phyloP scores from a whole-genome alignment of 2,888 invertebrate genomes.

The Scaptomyza tumidula region DNA sequence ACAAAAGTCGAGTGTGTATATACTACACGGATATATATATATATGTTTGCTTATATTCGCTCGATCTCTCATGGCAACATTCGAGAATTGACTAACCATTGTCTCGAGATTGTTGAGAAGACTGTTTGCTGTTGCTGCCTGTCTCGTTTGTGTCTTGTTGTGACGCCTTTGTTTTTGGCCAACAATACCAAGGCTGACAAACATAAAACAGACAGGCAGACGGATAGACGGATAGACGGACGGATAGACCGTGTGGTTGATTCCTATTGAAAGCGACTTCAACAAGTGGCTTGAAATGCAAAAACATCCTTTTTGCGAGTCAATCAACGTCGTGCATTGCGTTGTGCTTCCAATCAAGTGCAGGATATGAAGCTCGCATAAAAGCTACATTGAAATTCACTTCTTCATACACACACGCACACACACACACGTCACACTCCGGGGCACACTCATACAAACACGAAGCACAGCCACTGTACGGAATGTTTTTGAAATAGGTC shows the following conservation, averaged over 20 bases:
- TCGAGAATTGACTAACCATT: conserved; percentile 26
- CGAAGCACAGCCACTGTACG: conserved; percentile 7
- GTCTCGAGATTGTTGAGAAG: conserved; percentile 14
- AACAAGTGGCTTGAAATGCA: conserved; percentile 47
- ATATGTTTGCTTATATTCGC: not conserved
- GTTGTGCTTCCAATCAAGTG: conserved; percentile 50
- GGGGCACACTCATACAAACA: conserved; percentile 5
- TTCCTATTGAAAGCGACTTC: conserved; percentile 24
- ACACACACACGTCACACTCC: conserved; percentile 2
- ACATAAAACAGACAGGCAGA: conserved; percentile 33
- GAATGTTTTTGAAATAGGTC: conserved; percentile 63
- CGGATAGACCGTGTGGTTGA: conserved; percentile 9
- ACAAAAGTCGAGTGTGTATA: not conserved
- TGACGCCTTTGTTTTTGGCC: conserved; percentile 72
- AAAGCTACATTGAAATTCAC: not conserved
- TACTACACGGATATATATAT: not conserved
- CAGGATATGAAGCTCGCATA: conserved; percentile 38
- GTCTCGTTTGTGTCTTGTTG: conserved; percentile 66
- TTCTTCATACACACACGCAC: not conserved
- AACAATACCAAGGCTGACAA: conserved; percentile 55
- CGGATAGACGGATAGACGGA: conserved; percentile 15
- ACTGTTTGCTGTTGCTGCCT: conserved; percentile 30
- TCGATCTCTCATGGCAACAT: conserved; percentile 18
- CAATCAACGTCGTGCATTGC: conserved; percentile 69
- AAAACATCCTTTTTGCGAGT: conserved; percentile 59